Base-by-base conservation (phyloP, 2,113 vertebrate genomes). In the Lycaon pictus region DNA sequence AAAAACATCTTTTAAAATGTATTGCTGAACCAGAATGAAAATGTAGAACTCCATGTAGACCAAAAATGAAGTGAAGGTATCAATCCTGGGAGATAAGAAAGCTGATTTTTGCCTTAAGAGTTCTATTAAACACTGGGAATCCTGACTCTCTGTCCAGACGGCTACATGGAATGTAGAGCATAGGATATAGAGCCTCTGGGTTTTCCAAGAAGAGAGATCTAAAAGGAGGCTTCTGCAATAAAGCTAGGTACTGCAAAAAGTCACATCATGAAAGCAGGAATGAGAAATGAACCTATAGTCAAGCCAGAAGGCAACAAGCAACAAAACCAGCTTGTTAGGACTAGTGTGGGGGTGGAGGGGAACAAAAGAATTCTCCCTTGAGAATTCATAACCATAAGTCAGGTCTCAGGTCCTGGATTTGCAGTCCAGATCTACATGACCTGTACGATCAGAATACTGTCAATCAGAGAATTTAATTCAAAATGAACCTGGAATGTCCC, bases 1-100 rank as follows among this genome's bases (percentile, higher is more conserved):
- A 56, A 67, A 92, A 93, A 71, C 29, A 67, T 74, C 48, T 90
- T 98, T 98, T 93, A 86, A 97, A 37, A 67, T 55, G 13, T 92
- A 98, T 63, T 90, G 29, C 11, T 85, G 79, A 96, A 19, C 15
- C 77, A 25, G 86, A 91, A 92, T 88, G 69, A 56, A 94, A 96
- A 25, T 43, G 86, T 17, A 88, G 60, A 95, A 88, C 56, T 87
- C 15, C 11, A 58, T 7, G 20, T 8, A 85, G 11, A 23, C 15
- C 11, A 90, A 92, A 97, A 96, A 79, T 69, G 23, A 95, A 81
- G 76, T 76, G 43, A 79, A 74, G 22, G 84, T 32, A 90, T 80
- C 6, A 79, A 93, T 56, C 19, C 11, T 84, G n/a, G 11, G 51
- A 93, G 43, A 72, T 60, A 89, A 85, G 62, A 43, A 90, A 88